Percentiles rank a stretch among this genome's conserved stretches.
Conservation (phyloP, 2,888 invertebrate genomes). For the Zaprionus bogoriensis region DNA sequence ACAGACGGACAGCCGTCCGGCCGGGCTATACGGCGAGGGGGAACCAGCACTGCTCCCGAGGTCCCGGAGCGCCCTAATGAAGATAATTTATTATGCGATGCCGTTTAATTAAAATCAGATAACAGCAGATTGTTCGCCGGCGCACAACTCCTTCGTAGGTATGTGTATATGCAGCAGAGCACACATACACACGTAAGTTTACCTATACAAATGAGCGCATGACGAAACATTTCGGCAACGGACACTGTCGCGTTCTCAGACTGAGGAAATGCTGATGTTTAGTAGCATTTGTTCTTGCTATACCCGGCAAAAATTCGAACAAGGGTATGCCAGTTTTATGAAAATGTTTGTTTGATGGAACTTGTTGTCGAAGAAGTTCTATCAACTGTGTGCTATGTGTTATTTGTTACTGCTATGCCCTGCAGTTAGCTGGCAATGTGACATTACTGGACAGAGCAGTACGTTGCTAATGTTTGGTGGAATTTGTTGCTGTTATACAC, state of each 20-base stretch:
- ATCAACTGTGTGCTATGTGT: too few species aligned
- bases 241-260: slow-evolving; percentile 26
- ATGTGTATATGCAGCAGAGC: not conserved
- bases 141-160: slow-evolving; percentile 46
- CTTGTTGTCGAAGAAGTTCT: too few species aligned
- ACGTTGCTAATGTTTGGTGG: too few species aligned
- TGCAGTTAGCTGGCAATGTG: too few species aligned
- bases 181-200: not conserved
- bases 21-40: too few species aligned
- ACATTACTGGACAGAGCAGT: too few species aligned
- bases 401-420: too few species aligned
- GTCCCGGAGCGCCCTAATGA: slow-evolving; percentile 76
- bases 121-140: slow-evolving; percentile 66
- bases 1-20: not conserved
- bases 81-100: slow-evolving; percentile 83
- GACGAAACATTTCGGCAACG: slow-evolving; percentile 23
- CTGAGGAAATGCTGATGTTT: slow-evolving; percentile 51
- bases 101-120: slow-evolving; percentile 83
- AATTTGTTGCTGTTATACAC: too few species aligned
- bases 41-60: too few species aligned
- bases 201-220: not conserved
- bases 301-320: too few species aligned
- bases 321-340: too few species aligned
- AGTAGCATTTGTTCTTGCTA: slow-evolving; percentile 6
- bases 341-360: too few species aligned